Conservation (phyloP, 2,888 invertebrate species). For the Apamea monoglypha region DNA sequence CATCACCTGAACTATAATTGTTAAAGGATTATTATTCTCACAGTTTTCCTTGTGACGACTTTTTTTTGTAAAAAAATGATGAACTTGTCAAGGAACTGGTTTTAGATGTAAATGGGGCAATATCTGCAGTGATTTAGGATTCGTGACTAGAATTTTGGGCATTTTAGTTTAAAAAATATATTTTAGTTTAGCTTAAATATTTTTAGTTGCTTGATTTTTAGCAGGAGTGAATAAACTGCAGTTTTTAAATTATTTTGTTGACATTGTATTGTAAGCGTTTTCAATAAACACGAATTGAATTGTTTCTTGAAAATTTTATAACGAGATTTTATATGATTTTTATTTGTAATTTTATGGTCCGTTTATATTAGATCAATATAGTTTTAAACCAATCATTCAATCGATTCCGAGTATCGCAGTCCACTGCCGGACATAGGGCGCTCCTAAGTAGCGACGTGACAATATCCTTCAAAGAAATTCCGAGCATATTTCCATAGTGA, state of each 20-base stretch:
- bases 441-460: background rate
- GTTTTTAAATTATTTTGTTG: background rate
- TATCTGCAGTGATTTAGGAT: constrained; percentile 1
- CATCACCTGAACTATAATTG: constrained; percentile 68
- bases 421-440: background rate
- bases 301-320: background rate
- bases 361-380: background rate
- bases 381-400: background rate
- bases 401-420: background rate
- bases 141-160: background rate
- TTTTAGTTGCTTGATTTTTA: constrained; percentile 8
- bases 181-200: background rate
- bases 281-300: background rate
- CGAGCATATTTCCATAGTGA: background rate
- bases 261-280: background rate
- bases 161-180: constrained; percentile 1
- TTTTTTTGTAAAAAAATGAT: constrained; percentile 48
- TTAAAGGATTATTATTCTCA: constrained; percentile 59
- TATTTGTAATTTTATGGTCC: background rate
- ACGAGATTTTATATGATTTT: background rate
- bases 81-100: constrained; percentile 53
- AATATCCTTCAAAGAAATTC: background rate
- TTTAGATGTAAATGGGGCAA: constrained; percentile 29
- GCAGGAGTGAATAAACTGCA: background rate
- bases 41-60: constrained; percentile 54